These are phyloP conservation scores for Oscheius myriophilus DNA, from an alignment of 2,888 invertebrate genomes.

Conservation along the genomic window DNA sequence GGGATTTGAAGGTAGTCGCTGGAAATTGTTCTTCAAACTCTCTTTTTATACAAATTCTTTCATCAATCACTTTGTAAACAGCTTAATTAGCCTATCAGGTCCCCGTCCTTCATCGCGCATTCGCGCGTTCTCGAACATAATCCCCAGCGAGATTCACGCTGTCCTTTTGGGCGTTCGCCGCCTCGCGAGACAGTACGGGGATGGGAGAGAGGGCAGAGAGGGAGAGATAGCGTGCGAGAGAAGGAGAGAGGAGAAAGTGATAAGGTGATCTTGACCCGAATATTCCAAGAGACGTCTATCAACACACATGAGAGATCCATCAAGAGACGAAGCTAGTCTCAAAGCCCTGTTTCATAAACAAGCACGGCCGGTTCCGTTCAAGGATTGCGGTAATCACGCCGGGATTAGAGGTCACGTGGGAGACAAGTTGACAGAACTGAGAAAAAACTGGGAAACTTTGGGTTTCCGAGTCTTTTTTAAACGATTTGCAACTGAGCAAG, in stretches of 20 bases:
- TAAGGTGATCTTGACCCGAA: slow-evolving; percentile 50
- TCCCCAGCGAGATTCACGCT: slow-evolving; percentile 17
- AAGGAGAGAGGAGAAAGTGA: slow-evolving; percentile 34
- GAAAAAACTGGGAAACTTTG: no score
- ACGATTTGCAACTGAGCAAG: no score
- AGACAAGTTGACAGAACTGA: no score
- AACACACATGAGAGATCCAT: slow-evolving; percentile 1
- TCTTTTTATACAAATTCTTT: background rate
- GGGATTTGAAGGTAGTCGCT: background rate
- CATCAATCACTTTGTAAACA: background rate
- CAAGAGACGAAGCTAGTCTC: no score
- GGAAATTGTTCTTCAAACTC: no score
- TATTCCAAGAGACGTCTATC: slow-evolving; percentile 25
- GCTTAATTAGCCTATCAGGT: background rate
- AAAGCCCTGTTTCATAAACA: no score
- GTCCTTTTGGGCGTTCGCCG: slow-evolving; percentile 15
- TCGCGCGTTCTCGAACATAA: background rate
- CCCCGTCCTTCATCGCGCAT: background rate
- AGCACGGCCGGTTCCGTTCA: no score
- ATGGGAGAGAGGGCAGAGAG: slow-evolving; percentile 23
- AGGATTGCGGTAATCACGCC: no score
- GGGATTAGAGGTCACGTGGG: no score
- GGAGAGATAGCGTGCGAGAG: slow-evolving; percentile 6
- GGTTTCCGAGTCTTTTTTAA: no score
- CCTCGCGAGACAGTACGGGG: slow-evolving; percentile 32